Evolutionary conservation across 2,888 invertebrate species (phyloP).

Genomic region (Xanthia icteritia): DNA sequence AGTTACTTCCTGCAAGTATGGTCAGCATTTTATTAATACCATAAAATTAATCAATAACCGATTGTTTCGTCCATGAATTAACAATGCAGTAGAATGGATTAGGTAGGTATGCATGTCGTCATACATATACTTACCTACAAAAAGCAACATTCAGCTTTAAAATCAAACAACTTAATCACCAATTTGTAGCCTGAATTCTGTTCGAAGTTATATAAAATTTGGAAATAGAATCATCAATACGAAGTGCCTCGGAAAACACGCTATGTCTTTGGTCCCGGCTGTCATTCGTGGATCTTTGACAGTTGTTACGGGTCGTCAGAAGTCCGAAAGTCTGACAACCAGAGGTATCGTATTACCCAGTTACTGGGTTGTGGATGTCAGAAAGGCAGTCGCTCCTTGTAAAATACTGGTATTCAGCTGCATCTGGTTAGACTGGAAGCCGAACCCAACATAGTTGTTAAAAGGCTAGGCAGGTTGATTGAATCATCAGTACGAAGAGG

Average conservation of each 20-base stretch:
- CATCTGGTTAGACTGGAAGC: too few species aligned
- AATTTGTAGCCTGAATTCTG: neutral
- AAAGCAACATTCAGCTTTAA: neutral
- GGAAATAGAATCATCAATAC: too few species aligned
- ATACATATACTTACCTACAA: neutral
- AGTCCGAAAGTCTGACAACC: neutral
- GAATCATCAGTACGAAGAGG: neutral
- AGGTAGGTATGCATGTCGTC: too few species aligned
- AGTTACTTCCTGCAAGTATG: constrained; percentile 35
- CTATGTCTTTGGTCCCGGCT: neutral
- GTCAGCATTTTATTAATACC: constrained; percentile 8
- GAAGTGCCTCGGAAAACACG: neutral
- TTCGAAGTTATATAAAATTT: neutral
- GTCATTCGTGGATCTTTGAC: neutral
- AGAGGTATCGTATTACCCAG: neutral
- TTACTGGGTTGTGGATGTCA: too few species aligned
- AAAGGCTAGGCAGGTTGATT: too few species aligned
- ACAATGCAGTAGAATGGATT: neutral
- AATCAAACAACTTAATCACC: neutral
- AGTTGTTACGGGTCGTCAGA: neutral
- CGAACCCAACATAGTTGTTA: too few species aligned
- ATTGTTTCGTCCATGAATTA: constrained; percentile 1
- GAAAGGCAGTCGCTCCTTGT: too few species aligned
- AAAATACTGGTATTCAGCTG: too few species aligned
- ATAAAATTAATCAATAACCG: constrained; percentile 2